Evolutionary conservation across 2,797 vertebrate species (phyloP), one percentile per base, ranked within the genome.

Genomic region (Fistularia tabacaria): DNA sequence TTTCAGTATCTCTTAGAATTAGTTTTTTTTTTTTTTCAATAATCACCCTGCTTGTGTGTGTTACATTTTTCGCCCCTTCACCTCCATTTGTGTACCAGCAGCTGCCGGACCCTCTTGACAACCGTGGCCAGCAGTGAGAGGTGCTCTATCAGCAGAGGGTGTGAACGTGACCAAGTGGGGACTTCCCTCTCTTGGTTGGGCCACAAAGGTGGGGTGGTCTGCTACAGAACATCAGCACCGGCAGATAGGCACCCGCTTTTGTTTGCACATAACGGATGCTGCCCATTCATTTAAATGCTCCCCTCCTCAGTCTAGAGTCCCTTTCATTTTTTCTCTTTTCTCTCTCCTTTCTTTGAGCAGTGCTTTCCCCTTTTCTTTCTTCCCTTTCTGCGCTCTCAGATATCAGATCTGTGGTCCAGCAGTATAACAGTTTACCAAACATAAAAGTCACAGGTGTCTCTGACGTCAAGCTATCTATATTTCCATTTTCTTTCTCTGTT

Each of bases 81-180:
- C 38, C 51, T 68, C 46, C 38, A 49, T 67, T 73, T 50, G 59
- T 56, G 46, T 39, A 49, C 50, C 55, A 12, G 62, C 81, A 84
- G 84, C 85, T 88, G 84, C 79, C 58, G 62, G 63, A 57, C 57
- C 13, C 59, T 51, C 37, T 44, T 80, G 83, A 85, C 77, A 79
- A 36, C 80, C 79, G 75, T 83, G 81, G 79, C 80, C 71, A 66
- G 50, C 72, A 64, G 57, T 52, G 64, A 81, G 69, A 69, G 75
- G 57, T 71, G 65, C 74, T 77, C 78, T 68, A 81, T 87, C 79
- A 80, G 71, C 15, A 57, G 74, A 80, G 84, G 73, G 81, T 80
- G 85, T 85, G 77, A 78, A 84, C 77, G 67, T 81, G 80, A 84
- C 82, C 80, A 84, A 85, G 73, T 12, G 14, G 69, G 82, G 79